Percentiles rank a stretch among this genome's conserved stretches.
These are phyloP conservation scores for Lepilemur septentrionalis DNA, from an alignment of 2,797 vertebrate genomes.

Conservation along the genomic window DNA sequence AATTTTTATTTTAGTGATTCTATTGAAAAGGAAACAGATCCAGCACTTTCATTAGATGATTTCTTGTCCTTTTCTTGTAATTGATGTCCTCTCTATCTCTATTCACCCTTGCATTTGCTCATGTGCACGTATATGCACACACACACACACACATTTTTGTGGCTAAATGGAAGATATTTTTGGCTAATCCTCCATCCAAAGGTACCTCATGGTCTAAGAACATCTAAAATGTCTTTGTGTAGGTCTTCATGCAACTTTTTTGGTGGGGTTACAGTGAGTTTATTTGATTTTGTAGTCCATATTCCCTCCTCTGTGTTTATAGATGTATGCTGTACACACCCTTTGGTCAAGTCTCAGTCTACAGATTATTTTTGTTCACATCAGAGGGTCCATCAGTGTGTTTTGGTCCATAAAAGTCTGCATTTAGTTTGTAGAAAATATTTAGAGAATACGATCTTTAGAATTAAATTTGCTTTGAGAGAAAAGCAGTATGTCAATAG, in stretches of 20 bases:
- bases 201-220: conserved; percentile 71
- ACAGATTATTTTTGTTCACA: conserved; percentile 75
- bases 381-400: conserved; percentile 71
- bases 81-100: background rate
- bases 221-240: conserved; percentile 60
- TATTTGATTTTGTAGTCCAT: conserved; percentile 74
- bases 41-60: background rate
- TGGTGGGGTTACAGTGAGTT: conserved; percentile 25
- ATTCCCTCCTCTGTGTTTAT: conserved; percentile 75
- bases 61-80: conserved; percentile 43
- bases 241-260: conserved; percentile 45
- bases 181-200: conserved; percentile 54
- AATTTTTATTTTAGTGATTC: conserved; percentile 36
- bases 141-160: conserved; percentile 47
- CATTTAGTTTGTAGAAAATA: conserved; percentile 75
- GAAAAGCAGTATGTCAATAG: conserved; percentile 77
- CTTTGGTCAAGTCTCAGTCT: conserved; percentile 73
- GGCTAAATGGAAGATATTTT: conserved; percentile 63
- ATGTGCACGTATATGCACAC: background rate
- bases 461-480: conserved; percentile 66
- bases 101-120: background rate
- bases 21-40: background rate
- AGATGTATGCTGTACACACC: conserved; percentile 67
- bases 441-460: conserved; percentile 78
- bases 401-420: conserved; percentile 73